Conservation (phyloP, 2,113 vertebrate species). For the Anas platyrhynchos region DNA sequence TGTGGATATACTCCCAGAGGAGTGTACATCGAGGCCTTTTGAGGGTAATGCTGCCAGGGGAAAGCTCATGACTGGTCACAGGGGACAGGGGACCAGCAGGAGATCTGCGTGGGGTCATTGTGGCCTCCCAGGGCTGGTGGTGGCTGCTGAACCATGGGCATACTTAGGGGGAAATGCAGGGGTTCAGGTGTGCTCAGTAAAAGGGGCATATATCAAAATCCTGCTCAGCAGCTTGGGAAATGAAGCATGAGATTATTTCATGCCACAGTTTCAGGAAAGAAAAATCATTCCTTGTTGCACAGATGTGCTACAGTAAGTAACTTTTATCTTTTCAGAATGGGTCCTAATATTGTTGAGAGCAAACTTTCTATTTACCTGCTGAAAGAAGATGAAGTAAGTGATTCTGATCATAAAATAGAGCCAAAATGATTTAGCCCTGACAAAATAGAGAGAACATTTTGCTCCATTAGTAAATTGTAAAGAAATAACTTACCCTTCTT, state of each 20-base stretch:
- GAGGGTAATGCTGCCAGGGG: neutral
- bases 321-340: neutral
- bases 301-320: neutral
- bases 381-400: neutral
- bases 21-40: neutral
- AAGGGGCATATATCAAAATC: neutral
- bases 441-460: neutral
- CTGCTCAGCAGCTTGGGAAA: neutral
- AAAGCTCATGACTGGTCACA: neutral
- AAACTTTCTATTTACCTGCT: neutral
- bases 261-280: neutral
- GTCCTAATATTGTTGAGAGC: neutral
- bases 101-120: neutral
- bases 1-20: neutral
- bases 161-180: neutral
- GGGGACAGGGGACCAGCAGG: neutral
- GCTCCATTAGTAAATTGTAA: neutral
- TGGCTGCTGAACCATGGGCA: neutral
- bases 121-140: neutral
- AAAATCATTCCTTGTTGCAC: neutral
- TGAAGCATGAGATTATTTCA: neutral
- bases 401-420: neutral
- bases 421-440: neutral
- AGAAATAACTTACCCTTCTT: constrained; percentile 82
- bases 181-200: neutral